These are phyloP conservation scores for Apocheima hispidaria DNA, from an alignment of 2,888 invertebrate species.

Conservation along the genomic window DNA sequence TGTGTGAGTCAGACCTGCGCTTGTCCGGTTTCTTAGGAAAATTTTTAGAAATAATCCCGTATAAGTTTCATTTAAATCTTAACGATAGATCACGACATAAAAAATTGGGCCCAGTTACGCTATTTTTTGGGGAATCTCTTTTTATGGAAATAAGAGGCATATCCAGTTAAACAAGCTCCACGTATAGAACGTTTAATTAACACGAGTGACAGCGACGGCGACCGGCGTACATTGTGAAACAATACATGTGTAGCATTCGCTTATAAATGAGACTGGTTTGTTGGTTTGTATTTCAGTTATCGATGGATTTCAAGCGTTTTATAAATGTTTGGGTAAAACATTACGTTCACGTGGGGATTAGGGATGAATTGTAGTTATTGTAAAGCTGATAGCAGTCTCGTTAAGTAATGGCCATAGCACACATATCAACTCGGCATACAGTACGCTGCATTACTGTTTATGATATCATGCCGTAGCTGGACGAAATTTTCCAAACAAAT, in stretches of 20 bases:
- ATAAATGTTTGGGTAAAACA: conserved; percentile 1
- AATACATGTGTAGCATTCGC: conserved; percentile 51
- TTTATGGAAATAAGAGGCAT: conserved; percentile 19
- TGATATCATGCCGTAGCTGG: too few species aligned
- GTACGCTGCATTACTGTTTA: too few species aligned
- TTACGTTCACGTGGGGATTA: neutral
- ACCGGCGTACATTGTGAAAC: conserved; percentile 56
- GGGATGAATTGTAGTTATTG: neutral
- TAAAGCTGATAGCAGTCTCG: neutral
- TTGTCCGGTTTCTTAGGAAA: too few species aligned
- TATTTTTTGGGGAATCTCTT: too few species aligned
- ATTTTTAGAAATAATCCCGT: too few species aligned
- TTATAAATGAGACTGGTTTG: conserved; percentile 62
- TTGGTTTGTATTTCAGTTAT: conserved; percentile 21
- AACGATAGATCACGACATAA: too few species aligned
- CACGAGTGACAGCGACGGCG: conserved; percentile 80
- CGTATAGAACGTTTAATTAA: conserved; percentile 80
- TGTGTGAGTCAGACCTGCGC: too few species aligned
- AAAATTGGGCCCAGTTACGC: too few species aligned
- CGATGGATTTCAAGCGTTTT: conserved; percentile 32
- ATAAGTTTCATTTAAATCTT: too few species aligned
- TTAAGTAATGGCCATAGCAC: too few species aligned
- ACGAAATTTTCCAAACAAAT: too few species aligned
- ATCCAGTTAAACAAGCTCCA: conserved; percentile 57
- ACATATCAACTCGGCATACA: too few species aligned